Evolutionary conservation across 2,113 vertebrate species (phyloP).

Genomic region (Spheniscus mendiculus): DNA sequence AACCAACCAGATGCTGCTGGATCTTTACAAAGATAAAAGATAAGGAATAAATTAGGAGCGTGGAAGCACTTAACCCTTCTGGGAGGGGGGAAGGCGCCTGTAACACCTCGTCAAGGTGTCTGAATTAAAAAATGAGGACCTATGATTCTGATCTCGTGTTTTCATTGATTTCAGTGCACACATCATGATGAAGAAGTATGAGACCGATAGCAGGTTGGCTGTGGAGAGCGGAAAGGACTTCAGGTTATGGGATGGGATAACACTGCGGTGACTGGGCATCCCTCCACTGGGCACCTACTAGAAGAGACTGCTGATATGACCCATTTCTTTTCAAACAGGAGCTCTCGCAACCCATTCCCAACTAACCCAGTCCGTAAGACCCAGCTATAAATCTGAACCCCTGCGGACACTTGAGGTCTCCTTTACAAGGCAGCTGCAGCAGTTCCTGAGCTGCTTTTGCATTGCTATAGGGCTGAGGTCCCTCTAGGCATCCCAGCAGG

Average conservation of each 20-base stretch:
- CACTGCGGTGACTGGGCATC: rapidly evolving
- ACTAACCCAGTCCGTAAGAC: neutral
- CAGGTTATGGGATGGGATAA: too few species aligned
- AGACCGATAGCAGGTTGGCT: rapidly evolving
- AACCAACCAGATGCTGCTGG: neutral
- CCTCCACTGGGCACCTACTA: neutral
- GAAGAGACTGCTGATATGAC: neutral
- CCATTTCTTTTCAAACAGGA: neutral
- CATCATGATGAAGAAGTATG: rapidly evolving
- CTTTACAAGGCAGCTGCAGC: neutral
- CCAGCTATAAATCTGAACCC: neutral
- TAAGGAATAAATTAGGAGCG: neutral
- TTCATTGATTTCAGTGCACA: neutral
- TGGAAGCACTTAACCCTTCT: neutral
- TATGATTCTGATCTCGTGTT: rapidly evolving
- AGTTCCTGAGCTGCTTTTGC: neutral
- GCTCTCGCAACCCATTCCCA: neutral
- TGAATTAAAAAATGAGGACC: neutral
- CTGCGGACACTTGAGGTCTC: neutral
- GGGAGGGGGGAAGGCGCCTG: neutral
- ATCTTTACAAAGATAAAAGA: neutral
- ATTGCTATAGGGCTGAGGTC: neutral
- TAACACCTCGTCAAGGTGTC: too few species aligned
- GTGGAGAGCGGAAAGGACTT: neutral
- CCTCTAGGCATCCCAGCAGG: neutral